phyloP scores from a whole-genome alignment of 2,797 vertebrate species.

The Prionace glauca region DNA sequence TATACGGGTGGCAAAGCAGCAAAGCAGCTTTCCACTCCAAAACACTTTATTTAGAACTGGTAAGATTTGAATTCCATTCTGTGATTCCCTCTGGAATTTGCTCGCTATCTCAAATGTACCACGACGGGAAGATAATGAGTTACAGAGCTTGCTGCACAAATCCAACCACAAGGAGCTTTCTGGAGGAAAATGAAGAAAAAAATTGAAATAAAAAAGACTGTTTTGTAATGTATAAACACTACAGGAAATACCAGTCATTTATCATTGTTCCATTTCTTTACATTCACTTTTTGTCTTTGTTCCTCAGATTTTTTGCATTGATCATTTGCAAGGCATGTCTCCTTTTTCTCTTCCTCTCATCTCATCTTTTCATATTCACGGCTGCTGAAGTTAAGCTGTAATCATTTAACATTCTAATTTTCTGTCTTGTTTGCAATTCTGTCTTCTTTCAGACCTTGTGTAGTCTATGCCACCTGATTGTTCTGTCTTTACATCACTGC shows the following conservation, averaged over 20 bases:
- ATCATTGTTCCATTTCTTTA: background rate
- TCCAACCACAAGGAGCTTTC: too few relatives aligned
- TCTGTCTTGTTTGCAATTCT: background rate
- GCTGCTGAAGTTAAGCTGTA: background rate
- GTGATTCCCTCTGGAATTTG: background rate
- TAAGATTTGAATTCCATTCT: constrained; percentile 1
- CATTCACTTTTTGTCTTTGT: background rate
- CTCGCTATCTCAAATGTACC: background rate
- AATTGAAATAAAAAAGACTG: background rate
- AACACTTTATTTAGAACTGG: background rate
- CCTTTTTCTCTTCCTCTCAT: background rate
- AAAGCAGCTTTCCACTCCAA: background rate
- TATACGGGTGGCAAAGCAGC: background rate
- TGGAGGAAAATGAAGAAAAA: background rate
- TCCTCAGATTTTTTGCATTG: background rate
- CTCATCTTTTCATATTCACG: background rate
- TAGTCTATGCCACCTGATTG: background rate
- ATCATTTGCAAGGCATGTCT: background rate
- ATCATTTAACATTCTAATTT: background rate
- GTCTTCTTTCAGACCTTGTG: background rate
- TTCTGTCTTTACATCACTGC: background rate
- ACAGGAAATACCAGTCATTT: background rate
- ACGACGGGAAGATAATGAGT: background rate
- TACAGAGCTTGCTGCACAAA: background rate
- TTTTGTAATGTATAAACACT: background rate